A percentile compares a stretch with the other conserved stretches of the same genome.
These are phyloP conservation scores for Acheta domesticus DNA, from an alignment of 2,888 invertebrate species.

Conservation along the genomic window DNA sequence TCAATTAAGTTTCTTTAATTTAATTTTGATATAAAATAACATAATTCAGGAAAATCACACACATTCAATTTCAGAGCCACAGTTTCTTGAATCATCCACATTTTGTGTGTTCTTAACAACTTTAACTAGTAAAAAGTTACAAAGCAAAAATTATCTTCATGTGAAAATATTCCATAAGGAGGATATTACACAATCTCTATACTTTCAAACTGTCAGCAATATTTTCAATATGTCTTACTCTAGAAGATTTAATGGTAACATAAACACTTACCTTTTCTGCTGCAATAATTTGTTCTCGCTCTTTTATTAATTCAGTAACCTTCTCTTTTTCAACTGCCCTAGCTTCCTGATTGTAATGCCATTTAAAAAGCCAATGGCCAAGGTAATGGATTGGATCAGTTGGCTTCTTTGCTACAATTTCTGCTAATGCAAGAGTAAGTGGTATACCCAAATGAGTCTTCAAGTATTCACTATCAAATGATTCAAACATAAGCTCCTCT, in stretches of 20 bases:
- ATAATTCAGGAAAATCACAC: too few relatives aligned
- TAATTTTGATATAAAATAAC: too few relatives aligned
- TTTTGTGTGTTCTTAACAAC: too few relatives aligned
- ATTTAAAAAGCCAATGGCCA: conserved; percentile 52
- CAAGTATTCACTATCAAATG: conserved; percentile 31
- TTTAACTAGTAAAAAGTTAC: too few relatives aligned
- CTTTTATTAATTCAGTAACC: conserved; percentile 44
- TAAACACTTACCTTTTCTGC: conserved; percentile 43
- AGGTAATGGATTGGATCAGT: conserved; percentile 52
- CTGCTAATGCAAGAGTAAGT: conserved; percentile 49
- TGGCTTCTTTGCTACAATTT: conserved; percentile 50
- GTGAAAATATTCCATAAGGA: too few relatives aligned
- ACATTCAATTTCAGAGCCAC: too few relatives aligned
- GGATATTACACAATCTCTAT: too few relatives aligned
- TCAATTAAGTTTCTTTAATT: too few relatives aligned
- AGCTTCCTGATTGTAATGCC: conserved; percentile 50
- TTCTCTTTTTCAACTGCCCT: conserved; percentile 44
- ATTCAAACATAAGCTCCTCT: background rate
- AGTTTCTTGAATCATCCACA: too few relatives aligned
- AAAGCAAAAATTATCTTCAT: too few relatives aligned
- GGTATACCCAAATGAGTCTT: conserved; percentile 40
- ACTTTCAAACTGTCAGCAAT: background rate
- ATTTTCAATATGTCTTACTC: background rate
- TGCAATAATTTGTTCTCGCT: conserved; percentile 44
- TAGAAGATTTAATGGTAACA: background rate